phyloP scores from a whole-genome alignment of 2,888 invertebrate genomes.

The Epinotia demarniana region DNA sequence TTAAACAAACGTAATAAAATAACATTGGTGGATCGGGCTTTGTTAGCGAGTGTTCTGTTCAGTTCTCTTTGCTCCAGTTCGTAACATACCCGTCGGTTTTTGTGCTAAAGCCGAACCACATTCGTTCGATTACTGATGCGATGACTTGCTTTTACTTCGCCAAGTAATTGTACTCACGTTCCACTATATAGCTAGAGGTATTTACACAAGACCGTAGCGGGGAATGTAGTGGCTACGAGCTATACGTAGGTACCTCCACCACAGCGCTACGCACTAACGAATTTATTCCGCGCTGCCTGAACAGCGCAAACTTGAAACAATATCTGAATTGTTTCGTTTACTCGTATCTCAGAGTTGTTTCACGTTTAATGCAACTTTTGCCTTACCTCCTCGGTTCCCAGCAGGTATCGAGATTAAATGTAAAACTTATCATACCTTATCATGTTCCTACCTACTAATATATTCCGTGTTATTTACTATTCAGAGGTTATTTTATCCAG shows the following conservation, averaged over 20 bases:
- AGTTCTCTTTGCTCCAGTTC: slow-evolving; percentile 55
- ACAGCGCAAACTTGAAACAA: slow-evolving; percentile 33
- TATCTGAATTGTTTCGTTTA: slow-evolving; percentile 39
- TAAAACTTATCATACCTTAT: neutral
- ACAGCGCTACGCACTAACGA: slow-evolving; percentile 49
- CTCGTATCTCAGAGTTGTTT: slow-evolving; percentile 33
- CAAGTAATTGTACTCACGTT: slow-evolving; percentile 73
- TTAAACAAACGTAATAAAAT: slow-evolving; percentile 38
- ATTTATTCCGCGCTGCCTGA: slow-evolving; percentile 38
- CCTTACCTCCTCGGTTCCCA: slow-evolving; percentile 3
- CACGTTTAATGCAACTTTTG: slow-evolving; percentile 21
- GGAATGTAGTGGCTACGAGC: slow-evolving; percentile 58
- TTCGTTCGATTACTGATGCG: slow-evolving; percentile 72
- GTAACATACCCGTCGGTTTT: slow-evolving; percentile 65
- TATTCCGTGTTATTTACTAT: neutral
- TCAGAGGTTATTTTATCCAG: slow-evolving; percentile 60
- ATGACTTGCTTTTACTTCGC: slow-evolving; percentile 77
- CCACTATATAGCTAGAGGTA: slow-evolving; percentile 46
- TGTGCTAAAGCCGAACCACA: slow-evolving; percentile 72
- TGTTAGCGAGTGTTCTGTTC: slow-evolving; percentile 42
- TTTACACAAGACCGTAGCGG: slow-evolving; percentile 44
- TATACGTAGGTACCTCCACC: slow-evolving; percentile 60
- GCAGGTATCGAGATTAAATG: slow-evolving; percentile 10
- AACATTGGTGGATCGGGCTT: slow-evolving; percentile 33
- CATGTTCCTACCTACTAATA: slow-evolving; percentile 51